These are phyloP conservation scores for Lagria hirta DNA, from an alignment of 2,888 invertebrate species.

Conservation along the genomic window DNA sequence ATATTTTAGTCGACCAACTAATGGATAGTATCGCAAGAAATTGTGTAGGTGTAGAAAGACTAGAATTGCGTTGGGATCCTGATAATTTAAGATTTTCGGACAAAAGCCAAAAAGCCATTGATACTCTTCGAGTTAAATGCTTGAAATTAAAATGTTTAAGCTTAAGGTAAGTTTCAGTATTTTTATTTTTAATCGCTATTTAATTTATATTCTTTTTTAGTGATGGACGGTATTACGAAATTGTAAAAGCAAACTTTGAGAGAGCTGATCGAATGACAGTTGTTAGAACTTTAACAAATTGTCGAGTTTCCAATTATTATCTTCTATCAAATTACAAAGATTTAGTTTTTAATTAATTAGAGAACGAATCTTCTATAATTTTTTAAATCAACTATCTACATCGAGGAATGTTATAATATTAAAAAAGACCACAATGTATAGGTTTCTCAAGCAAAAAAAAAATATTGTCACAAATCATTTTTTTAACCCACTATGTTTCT, in stretches of 20 bases:
- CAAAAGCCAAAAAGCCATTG: slow-evolving; percentile 99
- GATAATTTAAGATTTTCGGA: slow-evolving; percentile 98
- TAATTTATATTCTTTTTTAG: slow-evolving; percentile 58
- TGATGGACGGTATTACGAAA: slow-evolving; percentile 98
- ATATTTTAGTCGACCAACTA: slow-evolving; percentile 96
- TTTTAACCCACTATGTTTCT: too few relatives aligned
- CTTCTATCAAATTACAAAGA: slow-evolving; percentile 92
- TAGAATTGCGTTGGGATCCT: slow-evolving; percentile 98
- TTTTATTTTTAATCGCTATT: not conserved
- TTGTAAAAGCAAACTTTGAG: slow-evolving; percentile 99
- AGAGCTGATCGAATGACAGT: slow-evolving; percentile 95
- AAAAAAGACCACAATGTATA: too few relatives aligned
- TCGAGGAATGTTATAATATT: too few relatives aligned
- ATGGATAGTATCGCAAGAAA: slow-evolving; percentile 96
- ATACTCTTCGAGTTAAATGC: slow-evolving; percentile 93
- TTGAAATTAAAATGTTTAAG: slow-evolving; percentile 89
- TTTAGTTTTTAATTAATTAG: slow-evolving; percentile 77
- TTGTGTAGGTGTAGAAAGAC: slow-evolving; percentile 82
- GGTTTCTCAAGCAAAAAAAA: too few relatives aligned
- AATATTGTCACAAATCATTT: too few relatives aligned
- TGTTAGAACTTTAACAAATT: slow-evolving; percentile 95
- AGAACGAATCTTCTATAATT: too few relatives aligned
- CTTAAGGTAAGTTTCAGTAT: slow-evolving; percentile 73
- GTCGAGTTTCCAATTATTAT: slow-evolving; percentile 91
- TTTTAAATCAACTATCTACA: too few relatives aligned